Conservation (phyloP, 2,797 vertebrate species). For the Linurgus olivaceus region DNA sequence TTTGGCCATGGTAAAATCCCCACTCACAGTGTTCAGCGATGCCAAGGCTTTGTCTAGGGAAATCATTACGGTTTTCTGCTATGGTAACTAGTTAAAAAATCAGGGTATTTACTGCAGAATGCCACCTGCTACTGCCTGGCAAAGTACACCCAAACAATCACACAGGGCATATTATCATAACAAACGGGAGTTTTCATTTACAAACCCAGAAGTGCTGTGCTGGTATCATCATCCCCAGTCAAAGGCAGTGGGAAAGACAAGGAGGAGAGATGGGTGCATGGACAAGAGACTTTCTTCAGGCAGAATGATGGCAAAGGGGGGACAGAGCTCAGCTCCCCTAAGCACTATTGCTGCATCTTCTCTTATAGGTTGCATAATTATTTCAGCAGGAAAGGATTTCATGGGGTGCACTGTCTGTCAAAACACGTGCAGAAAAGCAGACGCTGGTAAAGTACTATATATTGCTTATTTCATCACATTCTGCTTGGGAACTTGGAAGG, state of each 20-base stretch:
- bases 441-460: not conserved
- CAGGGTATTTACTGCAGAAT: not conserved
- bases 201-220: not conserved
- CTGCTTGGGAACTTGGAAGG: not conserved
- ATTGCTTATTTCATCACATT: not conserved
- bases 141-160: not conserved
- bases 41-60: not conserved
- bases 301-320: not conserved
- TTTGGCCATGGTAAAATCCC: not conserved
- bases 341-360: not conserved
- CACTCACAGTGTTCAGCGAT: not conserved
- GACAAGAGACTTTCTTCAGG: not conserved
- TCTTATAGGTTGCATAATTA: not conserved
- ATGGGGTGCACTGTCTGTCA: accelerated
- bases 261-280: accelerated
- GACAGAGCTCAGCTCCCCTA: not conserved
- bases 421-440: not conserved
- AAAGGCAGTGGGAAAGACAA: not conserved
- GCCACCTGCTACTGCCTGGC: conserved; percentile 6
- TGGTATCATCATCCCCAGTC: accelerated
- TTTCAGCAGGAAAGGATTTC: not conserved
- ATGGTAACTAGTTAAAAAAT: not conserved
- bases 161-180: not conserved
- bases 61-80: not conserved
- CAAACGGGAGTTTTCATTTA: accelerated